A percentile compares a stretch with the other conserved stretches of the same genome.
phyloP scores from a whole-genome alignment of 2,888 invertebrate genomes.

The Pomacea canaliculata region DNA sequence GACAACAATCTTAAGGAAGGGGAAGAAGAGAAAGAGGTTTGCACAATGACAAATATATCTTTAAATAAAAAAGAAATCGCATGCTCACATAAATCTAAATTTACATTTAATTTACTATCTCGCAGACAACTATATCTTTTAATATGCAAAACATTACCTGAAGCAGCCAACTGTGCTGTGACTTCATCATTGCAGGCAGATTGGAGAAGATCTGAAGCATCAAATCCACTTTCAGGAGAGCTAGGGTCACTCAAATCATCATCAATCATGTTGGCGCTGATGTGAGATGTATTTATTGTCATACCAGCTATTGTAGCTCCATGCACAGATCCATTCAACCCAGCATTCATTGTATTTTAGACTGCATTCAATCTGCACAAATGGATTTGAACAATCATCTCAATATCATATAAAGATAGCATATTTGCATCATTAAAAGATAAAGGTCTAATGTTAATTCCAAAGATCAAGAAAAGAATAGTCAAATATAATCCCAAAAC shows the following conservation, averaged over 20 bases:
- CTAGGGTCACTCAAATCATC: slow-evolving; percentile 68
- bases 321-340: slow-evolving; percentile 32
- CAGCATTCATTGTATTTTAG: slow-evolving; percentile 29
- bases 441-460: too few species aligned
- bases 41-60: background rate
- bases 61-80: background rate
- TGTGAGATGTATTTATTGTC: slow-evolving; percentile 39
- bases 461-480: too few species aligned
- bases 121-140: background rate
- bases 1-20: too few species aligned
- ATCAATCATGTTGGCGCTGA: slow-evolving; percentile 60
- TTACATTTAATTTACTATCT: background rate
- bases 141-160: slow-evolving; percentile 76
- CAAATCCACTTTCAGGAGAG: slow-evolving; percentile 72
- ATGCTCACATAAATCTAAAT: background rate
- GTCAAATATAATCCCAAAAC: too few species aligned
- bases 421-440: too few species aligned
- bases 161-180: slow-evolving; percentile 94
- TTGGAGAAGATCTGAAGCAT: slow-evolving; percentile 85
- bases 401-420: too few species aligned
- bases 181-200: slow-evolving; percentile 92
- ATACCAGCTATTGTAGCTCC: slow-evolving; percentile 32
- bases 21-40: background rate
- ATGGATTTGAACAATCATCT: too few species aligned
- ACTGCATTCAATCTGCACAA: background rate